Percentiles rank a stretch among this genome's conserved stretches.
Conservation (phyloP, 1,140 invertebrate species). For the Mycetomoellerius zeteki region DNA sequence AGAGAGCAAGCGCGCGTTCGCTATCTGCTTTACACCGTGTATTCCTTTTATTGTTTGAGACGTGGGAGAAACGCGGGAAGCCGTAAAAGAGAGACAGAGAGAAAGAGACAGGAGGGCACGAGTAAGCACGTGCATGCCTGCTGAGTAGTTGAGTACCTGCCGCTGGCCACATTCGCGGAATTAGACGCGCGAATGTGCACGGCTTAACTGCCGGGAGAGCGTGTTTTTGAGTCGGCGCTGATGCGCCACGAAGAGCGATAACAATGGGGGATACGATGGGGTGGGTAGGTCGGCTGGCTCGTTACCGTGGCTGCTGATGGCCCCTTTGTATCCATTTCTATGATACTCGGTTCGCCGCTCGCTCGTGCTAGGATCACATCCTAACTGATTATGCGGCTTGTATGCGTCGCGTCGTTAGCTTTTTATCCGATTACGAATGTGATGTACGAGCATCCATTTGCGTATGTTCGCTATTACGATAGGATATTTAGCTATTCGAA, state of each 20-base stretch:
- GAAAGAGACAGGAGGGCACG: slow-evolving; percentile 14
- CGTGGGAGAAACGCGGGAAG: background rate
- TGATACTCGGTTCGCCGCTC: slow-evolving; percentile 41
- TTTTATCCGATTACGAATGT: slow-evolving; percentile 64
- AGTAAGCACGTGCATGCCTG: slow-evolving; percentile 64
- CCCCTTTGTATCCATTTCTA: slow-evolving; percentile 64
- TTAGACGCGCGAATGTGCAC: slow-evolving; percentile 60
- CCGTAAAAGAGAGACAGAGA: background rate
- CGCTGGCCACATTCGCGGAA: slow-evolving; percentile 60
- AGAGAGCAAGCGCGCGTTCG: slow-evolving; percentile 34
- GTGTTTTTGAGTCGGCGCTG: slow-evolving; percentile 61
- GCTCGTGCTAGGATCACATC: slow-evolving; percentile 58
- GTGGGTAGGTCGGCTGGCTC: slow-evolving; percentile 14
- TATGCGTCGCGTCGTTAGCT: slow-evolving; percentile 62
- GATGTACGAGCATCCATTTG: slow-evolving; percentile 45
- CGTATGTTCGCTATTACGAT: slow-evolving; percentile 32
- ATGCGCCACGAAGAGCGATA: slow-evolving; percentile 61
- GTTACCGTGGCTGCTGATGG: slow-evolving; percentile 60
- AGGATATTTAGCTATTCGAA: slow-evolving; percentile 3
- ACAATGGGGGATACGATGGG: slow-evolving; percentile 43
- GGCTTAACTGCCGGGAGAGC: slow-evolving; percentile 68
- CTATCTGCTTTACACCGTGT: slow-evolving; percentile 32
- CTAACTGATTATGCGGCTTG: slow-evolving; percentile 63
- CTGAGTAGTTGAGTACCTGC: slow-evolving; percentile 60
- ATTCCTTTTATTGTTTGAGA: slow-evolving; percentile 66